Percentiles rank a stretch among this genome's conserved stretches.
These are phyloP conservation scores for Patiria miniata DNA, from an alignment of 35 echinoderm and acorn worm genomes.

Conservation along the genomic window DNA sequence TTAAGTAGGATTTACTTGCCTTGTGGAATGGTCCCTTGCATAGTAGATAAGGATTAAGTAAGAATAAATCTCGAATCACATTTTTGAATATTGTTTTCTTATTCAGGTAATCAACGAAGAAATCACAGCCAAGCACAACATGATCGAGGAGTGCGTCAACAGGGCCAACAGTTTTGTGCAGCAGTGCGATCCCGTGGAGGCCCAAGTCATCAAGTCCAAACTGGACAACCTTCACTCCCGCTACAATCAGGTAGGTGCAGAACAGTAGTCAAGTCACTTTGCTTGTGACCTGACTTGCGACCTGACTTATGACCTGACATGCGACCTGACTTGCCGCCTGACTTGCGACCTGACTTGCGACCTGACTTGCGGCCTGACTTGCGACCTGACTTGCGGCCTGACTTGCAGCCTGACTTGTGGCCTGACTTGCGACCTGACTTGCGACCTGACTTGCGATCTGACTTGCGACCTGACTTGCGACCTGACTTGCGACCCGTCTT, in stretches of 20 bases:
- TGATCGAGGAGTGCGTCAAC: conserved; percentile 64
- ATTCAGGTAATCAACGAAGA: conserved; percentile 69
- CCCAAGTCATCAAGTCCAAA: conserved; percentile 66
- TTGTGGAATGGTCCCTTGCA: no score
- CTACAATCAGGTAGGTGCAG: conserved; percentile 47
- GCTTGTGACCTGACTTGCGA: not conserved
- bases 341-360: no score
- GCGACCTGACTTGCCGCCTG: not conserved
- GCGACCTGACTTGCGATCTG: no score
- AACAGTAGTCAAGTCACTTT: not conserved
- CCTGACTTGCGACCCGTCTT: not conserved
- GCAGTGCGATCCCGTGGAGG: conserved; percentile 79
- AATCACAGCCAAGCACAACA: conserved; percentile 53
- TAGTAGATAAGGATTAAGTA: not conserved
- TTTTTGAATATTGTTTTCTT: conserved; percentile 5
- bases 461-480: no score
- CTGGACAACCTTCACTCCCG: conserved; percentile 80
- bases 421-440: no score
- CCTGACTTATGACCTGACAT: no score
- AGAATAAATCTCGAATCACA: no score
- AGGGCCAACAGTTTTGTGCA: conserved; percentile 62
- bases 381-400: no score
- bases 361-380: no score
- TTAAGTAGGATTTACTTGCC: no score
- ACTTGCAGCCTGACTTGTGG: no score